Evolutionary conservation across 2,113 vertebrate genomes (phyloP).

Genomic region (Crotalus helleri): DNA sequence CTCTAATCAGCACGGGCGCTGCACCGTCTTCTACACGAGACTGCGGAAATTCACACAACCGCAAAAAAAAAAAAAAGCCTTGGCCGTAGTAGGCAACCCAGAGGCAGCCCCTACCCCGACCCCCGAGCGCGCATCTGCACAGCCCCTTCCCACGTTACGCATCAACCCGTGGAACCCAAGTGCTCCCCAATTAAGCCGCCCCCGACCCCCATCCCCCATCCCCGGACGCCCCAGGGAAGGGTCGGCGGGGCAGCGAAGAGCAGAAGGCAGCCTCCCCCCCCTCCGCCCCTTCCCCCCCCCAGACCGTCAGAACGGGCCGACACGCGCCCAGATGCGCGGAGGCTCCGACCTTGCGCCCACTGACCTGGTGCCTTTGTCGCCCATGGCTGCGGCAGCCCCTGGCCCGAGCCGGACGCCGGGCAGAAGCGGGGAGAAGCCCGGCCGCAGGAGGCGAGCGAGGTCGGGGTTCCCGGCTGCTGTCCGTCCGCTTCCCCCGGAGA

Average conservation of each 20-base stretch:
- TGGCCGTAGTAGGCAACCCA: neutral
- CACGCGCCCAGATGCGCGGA: neutral
- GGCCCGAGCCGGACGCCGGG: neutral
- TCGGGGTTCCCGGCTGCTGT: neutral
- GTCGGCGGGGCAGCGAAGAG: no score
- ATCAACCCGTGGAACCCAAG: neutral
- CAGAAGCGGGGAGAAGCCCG: neutral
- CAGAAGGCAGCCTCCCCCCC: neutral
- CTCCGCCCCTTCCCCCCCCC: rapidly evolving
- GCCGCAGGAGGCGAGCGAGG: neutral
- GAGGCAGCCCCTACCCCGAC: no score
- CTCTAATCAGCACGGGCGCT: neutral
- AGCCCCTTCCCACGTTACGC: neutral
- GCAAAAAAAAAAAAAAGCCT: no score
- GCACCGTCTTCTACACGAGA: neutral
- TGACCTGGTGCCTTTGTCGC: neutral
- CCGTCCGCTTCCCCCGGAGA: neutral
- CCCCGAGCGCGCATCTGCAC: neutral
- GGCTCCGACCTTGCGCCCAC: neutral
- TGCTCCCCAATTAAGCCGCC: no score
- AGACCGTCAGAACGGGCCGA: neutral
- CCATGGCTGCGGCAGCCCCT: neutral
- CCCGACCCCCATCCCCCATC: rapidly evolving
- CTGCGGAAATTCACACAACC: neutral
- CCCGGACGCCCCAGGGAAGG: neutral